Conservation (phyloP, 1,140 invertebrate genomes). For the Wasmannia auropunctata region DNA sequence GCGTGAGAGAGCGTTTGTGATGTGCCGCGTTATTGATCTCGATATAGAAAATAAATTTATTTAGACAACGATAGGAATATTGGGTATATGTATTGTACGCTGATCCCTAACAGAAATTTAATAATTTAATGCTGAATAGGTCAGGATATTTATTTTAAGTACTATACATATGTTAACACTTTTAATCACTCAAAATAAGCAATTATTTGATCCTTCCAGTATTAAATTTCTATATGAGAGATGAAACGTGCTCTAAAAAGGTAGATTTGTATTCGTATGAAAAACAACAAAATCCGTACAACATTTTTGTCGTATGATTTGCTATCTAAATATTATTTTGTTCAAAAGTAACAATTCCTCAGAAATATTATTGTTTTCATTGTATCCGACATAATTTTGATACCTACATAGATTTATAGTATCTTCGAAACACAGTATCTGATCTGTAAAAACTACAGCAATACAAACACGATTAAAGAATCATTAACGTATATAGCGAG, state of each 20-base stretch:
- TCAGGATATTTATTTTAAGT: too few species aligned
- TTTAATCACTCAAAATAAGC: too few species aligned
- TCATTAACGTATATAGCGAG: background rate
- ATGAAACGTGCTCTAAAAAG: background rate
- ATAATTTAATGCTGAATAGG: too few species aligned
- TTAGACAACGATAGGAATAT: background rate
- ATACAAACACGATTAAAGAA: background rate
- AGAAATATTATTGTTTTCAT: background rate
- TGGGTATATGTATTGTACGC: background rate
- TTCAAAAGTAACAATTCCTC: background rate
- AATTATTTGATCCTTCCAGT: too few species aligned
- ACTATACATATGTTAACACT: too few species aligned
- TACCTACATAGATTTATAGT: background rate
- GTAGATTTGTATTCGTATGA: background rate
- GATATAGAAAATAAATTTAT: constrained; percentile 47
- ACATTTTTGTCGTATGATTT: background rate
- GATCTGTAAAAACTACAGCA: background rate
- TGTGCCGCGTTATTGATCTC: constrained; percentile 42
- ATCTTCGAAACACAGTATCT: background rate
- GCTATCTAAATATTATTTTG: background rate
- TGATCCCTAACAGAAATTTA: too few species aligned
- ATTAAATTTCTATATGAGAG: too few species aligned
- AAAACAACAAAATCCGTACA: background rate
- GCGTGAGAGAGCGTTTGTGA: constrained; percentile 38
- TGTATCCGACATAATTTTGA: background rate